Evolutionary conservation across 2,113 vertebrate genomes (phyloP).

Genomic region (Dicerorhinus sumatrensis): DNA sequence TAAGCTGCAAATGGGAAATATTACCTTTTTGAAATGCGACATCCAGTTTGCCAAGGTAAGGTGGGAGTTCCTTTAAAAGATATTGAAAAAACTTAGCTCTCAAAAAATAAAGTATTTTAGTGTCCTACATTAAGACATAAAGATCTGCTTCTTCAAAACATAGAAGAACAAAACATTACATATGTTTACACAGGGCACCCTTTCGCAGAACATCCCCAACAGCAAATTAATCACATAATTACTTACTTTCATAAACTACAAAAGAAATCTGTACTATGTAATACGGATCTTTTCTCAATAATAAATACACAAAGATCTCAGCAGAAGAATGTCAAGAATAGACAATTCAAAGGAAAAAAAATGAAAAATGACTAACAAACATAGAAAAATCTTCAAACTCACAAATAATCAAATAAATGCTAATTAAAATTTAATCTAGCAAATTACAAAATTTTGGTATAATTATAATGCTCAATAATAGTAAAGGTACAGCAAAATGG

Average conservation of each 20-base stretch:
- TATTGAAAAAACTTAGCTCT: constrained; percentile 58
- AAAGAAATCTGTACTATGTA: constrained; percentile 43
- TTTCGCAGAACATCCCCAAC: neutral
- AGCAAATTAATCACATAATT: constrained; percentile 23
- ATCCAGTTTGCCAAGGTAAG: constrained; percentile 94
- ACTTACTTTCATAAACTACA: neutral
- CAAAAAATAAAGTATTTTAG: constrained; percentile 9
- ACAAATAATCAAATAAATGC: constrained; percentile 3
- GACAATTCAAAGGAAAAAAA: constrained; percentile 13
- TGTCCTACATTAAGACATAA: constrained; percentile 34
- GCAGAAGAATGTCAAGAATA: neutral
- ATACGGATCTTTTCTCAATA: constrained; percentile 28
- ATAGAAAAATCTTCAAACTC: neutral
- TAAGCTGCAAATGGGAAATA: constrained; percentile 51
- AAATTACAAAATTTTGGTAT: constrained; percentile 3
- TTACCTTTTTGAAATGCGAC: constrained; percentile 97
- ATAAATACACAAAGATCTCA: constrained; percentile 32
- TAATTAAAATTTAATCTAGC: constrained; percentile 48
- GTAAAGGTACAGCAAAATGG: neutral
- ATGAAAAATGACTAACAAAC: neutral
- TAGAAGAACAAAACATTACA: neutral
- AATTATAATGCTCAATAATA: constrained; percentile 18
- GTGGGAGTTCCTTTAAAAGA: constrained; percentile 94
- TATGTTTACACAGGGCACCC: neutral
- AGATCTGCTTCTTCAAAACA: constrained; percentile 61